Evolutionary conservation across 2,113 vertebrate genomes (phyloP), one percentile per base, ranked within the genome.

Genomic region (Coreoperca whiteheadi): DNA sequence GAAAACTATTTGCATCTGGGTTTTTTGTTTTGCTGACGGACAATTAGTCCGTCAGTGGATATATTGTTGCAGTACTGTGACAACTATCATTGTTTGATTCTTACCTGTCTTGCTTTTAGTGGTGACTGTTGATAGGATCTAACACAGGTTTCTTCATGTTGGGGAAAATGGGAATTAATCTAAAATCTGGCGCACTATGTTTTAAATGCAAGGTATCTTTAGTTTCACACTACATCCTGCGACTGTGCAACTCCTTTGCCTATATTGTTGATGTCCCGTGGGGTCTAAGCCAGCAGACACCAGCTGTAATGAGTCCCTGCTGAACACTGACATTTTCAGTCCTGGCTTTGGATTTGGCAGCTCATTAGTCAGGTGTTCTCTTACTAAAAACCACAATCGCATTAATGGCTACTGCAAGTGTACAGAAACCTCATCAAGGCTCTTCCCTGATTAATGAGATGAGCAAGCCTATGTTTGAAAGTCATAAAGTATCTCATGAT

Each of bases 301-400:
- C 43, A 81, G 83, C 83, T 94, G 92, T 91, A 94, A 93, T 95
- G 91, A 92, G 88, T 94, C 95, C 94, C 88, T 81, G 74, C 85
- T 89, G 86, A 93, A 90, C 37, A 63, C 77, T 91, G 89, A 93
- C 93, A 94, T 95, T 95, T 90, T 87, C 88, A 90, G 85, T 88
- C 84, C 77, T 70, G 74, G 63, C 70, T 87, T 79, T 86, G 73
- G 82, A 81, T 91, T 89, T 92, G 61, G 70, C 65, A 89, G 92
- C 92, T 94, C 84, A 92, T 94, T 94, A 94, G 69, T 91, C 74
- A 87, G 71, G 61, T 86, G 59, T 74, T 78, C 70, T 79, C 81
- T 67, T 81, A 71, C 70, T 76, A 43, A 57, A 88, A 73, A 87
- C 85, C 74, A 65, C 81, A 48, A 68, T 76, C 77, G 57, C 34